Evolutionary conservation across 2,113 vertebrate genomes (phyloP).

Genomic region (Phyllostomus hastatus): DNA sequence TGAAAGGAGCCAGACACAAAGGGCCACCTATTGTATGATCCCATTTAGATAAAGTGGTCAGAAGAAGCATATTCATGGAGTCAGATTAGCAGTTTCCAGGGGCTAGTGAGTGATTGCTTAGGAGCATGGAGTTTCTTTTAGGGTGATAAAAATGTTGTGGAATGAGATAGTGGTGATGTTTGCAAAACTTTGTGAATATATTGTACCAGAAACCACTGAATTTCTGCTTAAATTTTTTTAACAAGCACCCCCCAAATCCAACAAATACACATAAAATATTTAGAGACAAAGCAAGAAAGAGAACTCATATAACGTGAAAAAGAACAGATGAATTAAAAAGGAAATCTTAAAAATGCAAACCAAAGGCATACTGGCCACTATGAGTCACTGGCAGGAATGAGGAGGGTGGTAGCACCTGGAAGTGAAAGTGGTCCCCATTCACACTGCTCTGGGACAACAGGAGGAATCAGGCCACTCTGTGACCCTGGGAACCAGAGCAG

Average conservation of each 20-base stretch:
- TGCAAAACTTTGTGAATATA: background rate
- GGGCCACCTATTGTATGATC: background rate
- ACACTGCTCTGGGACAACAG: background rate
- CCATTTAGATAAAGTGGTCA: background rate
- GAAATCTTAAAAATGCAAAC: background rate
- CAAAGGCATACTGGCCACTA: background rate
- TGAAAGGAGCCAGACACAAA: background rate
- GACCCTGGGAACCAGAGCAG: background rate
- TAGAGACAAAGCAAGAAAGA: background rate
- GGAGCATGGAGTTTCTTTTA: background rate
- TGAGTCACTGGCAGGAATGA: background rate
- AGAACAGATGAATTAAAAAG: background rate
- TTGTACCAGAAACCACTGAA: background rate
- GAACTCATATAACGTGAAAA: background rate
- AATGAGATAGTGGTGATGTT: background rate
- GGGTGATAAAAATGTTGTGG: background rate
- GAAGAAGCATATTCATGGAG: background rate
- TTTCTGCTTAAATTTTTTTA: background rate
- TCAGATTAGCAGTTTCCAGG: background rate
- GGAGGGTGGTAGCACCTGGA: too few species aligned
- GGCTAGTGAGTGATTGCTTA: background rate
- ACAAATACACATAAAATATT: background rate
- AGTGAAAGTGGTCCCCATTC: background rate
- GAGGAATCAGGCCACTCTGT: background rate
- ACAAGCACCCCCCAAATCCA: background rate